These are phyloP conservation scores for Molossus alvarezi DNA, from an alignment of 2,797 vertebrate genomes.

Conservation along the genomic window DNA sequence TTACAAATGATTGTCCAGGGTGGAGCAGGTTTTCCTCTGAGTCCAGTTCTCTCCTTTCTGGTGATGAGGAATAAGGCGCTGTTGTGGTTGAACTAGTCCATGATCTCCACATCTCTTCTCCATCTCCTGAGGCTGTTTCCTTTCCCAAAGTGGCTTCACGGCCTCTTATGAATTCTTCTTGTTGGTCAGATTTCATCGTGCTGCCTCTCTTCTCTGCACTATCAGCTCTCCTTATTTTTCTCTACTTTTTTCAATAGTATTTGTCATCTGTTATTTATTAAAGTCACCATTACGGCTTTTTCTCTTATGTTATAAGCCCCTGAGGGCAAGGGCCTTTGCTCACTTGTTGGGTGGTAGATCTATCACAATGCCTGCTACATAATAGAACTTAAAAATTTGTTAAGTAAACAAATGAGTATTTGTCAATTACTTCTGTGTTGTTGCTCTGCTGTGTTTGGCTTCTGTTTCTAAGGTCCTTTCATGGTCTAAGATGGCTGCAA, in stretches of 20 bases:
- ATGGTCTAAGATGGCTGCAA: background rate
- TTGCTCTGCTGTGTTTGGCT: background rate
- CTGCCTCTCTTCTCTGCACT: rapidly evolving
- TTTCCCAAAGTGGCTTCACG: background rate
- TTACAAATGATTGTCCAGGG: background rate
- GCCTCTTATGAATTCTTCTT: background rate
- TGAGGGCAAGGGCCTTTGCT: background rate
- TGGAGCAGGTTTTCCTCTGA: background rate
- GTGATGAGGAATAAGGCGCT: background rate
- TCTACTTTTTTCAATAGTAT: background rate
- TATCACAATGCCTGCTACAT: background rate
- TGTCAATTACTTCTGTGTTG: background rate
- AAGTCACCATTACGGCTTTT: background rate
- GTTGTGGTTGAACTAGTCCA: background rate
- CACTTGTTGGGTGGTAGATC: background rate
- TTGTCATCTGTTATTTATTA: background rate
- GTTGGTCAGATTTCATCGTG: background rate
- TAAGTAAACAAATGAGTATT: background rate
- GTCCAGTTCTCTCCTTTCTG: background rate
- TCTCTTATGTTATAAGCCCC: background rate
- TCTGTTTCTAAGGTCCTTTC: background rate
- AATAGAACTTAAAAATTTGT: background rate
- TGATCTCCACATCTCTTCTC: background rate
- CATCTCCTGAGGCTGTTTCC: background rate
- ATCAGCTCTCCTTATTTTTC: background rate